Evolutionary conservation across 2,113 vertebrate genomes (phyloP).

Genomic region (Chrysemys picta): DNA sequence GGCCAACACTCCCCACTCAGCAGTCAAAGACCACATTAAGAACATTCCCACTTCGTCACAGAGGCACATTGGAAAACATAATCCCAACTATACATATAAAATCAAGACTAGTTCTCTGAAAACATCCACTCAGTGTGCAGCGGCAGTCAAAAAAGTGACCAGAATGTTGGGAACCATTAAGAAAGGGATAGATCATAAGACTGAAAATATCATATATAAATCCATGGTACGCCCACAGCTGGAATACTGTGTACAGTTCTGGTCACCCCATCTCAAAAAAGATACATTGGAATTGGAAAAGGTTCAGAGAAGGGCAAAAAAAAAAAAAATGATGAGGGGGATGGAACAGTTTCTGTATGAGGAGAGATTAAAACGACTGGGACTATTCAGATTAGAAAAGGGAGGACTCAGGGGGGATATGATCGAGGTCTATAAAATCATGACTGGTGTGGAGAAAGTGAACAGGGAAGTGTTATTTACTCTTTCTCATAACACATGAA

Average conservation of each 20-base stretch:
- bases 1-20: no score
- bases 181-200: neutral
- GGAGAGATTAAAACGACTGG: neutral
- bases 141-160: rapidly evolving
- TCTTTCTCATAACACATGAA: no score
- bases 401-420: neutral
- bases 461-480: no score
- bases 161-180: neutral
- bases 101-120: neutral
- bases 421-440: neutral
- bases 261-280: neutral
- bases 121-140: neutral
- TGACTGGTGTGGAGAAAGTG: no score
- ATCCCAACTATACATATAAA: neutral
- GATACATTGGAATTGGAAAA: neutral
- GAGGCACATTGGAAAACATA: neutral
- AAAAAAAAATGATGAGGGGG: no score
- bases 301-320: neutral
- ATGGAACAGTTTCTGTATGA: neutral
- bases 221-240: no score
- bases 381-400: neutral
- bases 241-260: neutral
- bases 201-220: no score
- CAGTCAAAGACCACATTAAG: no score
- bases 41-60: no score